Evolutionary conservation across 2,797 vertebrate species (phyloP).

Genomic region (Lutjanus argentimaculatus): DNA sequence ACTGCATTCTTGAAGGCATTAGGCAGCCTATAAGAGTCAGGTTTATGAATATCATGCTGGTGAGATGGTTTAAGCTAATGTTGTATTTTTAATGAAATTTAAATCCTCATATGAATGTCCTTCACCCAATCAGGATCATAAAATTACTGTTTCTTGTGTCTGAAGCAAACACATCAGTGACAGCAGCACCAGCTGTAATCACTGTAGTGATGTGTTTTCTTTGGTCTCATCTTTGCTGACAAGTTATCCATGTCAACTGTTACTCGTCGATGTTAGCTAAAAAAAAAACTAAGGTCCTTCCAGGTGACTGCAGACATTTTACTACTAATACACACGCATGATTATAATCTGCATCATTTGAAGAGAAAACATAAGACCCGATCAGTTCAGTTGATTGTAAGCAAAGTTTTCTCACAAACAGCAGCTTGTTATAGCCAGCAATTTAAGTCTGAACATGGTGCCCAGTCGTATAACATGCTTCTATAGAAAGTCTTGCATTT

Average conservation of each 20-base stretch:
- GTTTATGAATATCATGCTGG: not conserved
- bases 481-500: not conserved
- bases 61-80: not conserved
- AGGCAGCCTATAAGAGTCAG: not conserved
- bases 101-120: not conserved
- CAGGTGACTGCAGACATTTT: not conserved
- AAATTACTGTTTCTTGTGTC: slow-evolving; percentile 2
- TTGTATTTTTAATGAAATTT: not conserved
- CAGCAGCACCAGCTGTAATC: slow-evolving; percentile 9
- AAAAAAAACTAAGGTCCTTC: not conserved
- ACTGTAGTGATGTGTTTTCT: not conserved
- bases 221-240: not conserved
- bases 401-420: not conserved
- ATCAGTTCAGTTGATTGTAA: not conserved
- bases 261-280: not conserved
- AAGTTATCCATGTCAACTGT: not conserved
- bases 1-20: not conserved
- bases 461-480: slow-evolving; percentile 12
- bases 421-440: not conserved
- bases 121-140: not conserved
- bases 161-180: not conserved
- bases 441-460: slow-evolving; percentile 16
- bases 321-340: not conserved
- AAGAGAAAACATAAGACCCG: not conserved
- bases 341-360: not conserved